Percentiles rank a stretch among this genome's conserved stretches.
Conservation (phyloP, 2,113 vertebrate genomes). For the Sardina pilchardus region DNA sequence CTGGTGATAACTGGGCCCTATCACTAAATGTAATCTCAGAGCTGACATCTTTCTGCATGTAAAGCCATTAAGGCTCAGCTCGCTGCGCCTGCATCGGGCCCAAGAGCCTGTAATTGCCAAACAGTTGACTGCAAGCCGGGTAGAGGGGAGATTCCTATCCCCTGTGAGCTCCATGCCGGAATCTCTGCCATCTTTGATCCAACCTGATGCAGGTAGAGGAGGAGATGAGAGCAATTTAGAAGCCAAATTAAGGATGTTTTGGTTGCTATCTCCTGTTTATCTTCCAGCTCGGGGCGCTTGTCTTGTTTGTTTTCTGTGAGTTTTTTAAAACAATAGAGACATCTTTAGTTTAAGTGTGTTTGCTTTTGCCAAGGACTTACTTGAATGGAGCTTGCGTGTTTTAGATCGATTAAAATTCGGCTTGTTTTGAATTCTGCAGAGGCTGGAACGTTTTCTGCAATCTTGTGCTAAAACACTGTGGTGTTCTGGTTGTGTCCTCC, state of each 20-base stretch:
- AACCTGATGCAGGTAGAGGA: slow-evolving; percentile 17
- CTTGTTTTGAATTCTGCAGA: not conserved
- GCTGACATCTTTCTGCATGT: slow-evolving; percentile 56
- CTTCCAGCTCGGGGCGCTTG: not conserved
- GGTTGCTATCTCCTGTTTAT: slow-evolving; percentile 1
- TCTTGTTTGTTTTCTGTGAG: not conserved
- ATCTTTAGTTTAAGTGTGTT: not conserved
- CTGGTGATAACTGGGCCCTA: slow-evolving; percentile 43
- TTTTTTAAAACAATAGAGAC: not conserved
- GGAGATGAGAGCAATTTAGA: slow-evolving; percentile 40
- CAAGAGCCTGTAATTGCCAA: slow-evolving; percentile 45
- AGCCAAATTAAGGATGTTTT: slow-evolving; percentile 38
- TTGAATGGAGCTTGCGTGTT: not conserved
- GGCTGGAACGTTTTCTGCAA: not conserved
- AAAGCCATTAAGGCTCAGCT: slow-evolving; percentile 53
- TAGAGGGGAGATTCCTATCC: slow-evolving; percentile 46
- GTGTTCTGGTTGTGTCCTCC: not conserved
- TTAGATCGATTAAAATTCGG: not conserved
- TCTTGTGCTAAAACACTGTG: not conserved
- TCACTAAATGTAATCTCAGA: slow-evolving; percentile 57
- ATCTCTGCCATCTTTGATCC: slow-evolving; percentile 13
- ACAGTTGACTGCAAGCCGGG: slow-evolving; percentile 22
- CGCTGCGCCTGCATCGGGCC: slow-evolving; percentile 22
- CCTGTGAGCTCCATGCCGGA: not conserved
- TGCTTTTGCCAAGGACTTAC: not conserved